These are phyloP conservation scores for Cichlasoma orientale DNA, from an alignment of 2,797 vertebrate species.

Conservation along the genomic window DNA sequence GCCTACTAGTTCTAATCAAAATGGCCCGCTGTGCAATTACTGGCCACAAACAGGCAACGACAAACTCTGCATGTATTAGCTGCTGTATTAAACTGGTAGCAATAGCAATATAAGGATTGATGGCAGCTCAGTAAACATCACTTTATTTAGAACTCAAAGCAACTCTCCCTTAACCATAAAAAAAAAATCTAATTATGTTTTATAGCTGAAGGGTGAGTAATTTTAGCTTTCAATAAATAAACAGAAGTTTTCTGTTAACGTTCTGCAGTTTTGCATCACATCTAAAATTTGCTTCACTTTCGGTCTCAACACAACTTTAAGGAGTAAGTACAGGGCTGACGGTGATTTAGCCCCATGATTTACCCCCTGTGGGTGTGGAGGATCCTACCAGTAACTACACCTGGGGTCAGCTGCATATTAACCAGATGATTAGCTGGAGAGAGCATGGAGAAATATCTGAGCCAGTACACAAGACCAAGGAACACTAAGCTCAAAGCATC, in stretches of 20 bases:
- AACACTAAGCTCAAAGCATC: background rate
- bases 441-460: background rate
- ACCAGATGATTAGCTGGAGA: background rate
- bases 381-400: background rate
- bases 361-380: too few species aligned
- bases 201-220: background rate
- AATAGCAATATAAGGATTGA: background rate
- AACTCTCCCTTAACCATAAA: background rate
- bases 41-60: background rate
- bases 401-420: background rate
- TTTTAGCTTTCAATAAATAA: background rate
- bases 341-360: background rate
- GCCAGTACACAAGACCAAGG: background rate
- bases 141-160: background rate
- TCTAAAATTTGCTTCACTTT: background rate
- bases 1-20: background rate
- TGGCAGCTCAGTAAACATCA: background rate
- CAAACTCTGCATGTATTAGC: too few species aligned
- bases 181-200: background rate
- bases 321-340: background rate
- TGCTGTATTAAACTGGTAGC: too few species aligned
- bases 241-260: background rate
- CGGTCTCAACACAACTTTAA: background rate
- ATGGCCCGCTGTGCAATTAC: background rate
- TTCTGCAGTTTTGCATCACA: background rate